phyloP scores from a whole-genome alignment of 2,113 vertebrate species.

The Pogonocichla stellata region DNA sequence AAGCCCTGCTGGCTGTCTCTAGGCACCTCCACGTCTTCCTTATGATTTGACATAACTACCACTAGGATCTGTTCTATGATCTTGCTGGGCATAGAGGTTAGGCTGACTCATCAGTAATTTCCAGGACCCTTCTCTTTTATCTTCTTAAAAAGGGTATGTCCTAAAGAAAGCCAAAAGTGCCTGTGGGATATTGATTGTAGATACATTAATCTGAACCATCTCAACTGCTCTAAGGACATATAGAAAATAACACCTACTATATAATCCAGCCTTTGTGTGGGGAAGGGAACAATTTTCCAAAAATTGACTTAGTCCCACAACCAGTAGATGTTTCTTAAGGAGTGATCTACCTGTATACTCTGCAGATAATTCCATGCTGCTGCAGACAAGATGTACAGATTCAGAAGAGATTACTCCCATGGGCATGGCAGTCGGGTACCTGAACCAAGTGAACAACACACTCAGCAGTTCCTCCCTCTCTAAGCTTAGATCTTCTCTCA shows the following conservation, averaged over 20 bases:
- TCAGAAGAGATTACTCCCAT: neutral
- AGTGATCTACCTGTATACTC: neutral
- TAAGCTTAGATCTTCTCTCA: neutral
- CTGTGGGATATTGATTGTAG: neutral
- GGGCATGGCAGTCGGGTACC: neutral
- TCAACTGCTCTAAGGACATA: neutral
- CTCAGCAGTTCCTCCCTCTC: neutral
- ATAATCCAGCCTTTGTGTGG: neutral
- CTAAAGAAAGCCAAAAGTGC: neutral
- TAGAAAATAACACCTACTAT: neutral
- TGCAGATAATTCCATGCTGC: neutral
- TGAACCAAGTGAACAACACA: neutral
- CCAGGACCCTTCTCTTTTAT: neutral
- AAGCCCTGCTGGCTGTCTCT: neutral
- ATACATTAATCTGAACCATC: neutral
- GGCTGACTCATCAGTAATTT: neutral
- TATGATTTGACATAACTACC: neutral
- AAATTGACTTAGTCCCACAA: neutral
- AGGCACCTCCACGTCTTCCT: neutral
- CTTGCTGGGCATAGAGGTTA: neutral
- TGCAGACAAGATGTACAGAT: neutral
- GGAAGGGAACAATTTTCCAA: neutral
- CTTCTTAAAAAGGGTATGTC: neutral
- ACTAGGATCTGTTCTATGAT: neutral
- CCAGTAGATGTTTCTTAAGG: neutral